Base-by-base conservation (phyloP, 2,888 invertebrate species). In the Acleris laterana region DNA sequence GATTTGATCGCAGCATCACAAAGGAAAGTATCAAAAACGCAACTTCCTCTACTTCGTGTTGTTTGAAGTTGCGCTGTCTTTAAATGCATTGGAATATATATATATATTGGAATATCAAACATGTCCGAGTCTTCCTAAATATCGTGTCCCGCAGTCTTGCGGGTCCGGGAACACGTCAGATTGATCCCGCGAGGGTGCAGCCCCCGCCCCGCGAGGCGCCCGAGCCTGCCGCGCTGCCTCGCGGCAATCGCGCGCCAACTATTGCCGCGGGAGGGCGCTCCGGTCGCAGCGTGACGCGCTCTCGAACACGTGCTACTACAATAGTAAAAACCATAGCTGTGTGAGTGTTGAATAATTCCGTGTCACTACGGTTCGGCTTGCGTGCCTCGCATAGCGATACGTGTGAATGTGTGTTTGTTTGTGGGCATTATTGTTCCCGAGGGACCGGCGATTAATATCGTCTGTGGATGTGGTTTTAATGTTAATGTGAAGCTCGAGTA, bases 241-340 rank as follows among this genome's bases (percentile, higher is more conserved):
- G 80, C 85, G 82, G 83, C 92, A 92, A 85, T 87, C 87, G 92
- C 89, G 90, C 91, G 91, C 89, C 82, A 84, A 84, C 89, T 88
- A 84, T 81, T 76, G 91, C 85, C 89, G 90, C 85, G 90, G 81
- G 89, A 89, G 90, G 92, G 90, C 90, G 90, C 83, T 78, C 74
- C 72, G 68, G 75, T 79, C 79, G 80, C 78, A 78, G 75, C 78
- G 78, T 75, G 77, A 71, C 79, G 81, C 80, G 80, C 71, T 72
- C 74, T 73, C 71, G 59, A 69, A 71, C 87, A 85, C 87, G 87
- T 89, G 88, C 77, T 79, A 76, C 79, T 76, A 77, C 79, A 79
- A 77, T 80, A 80, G 76, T 75, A 73, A 28, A 38, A 73, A 76
- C 74, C 77, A 74, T 74, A 74, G 75, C 74, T 85, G 89, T 89